Evolutionary conservation across 2,797 vertebrate species (phyloP), one percentile per base, ranked within the genome.

Genomic region (Microctenopoma steveboyesi): DNA sequence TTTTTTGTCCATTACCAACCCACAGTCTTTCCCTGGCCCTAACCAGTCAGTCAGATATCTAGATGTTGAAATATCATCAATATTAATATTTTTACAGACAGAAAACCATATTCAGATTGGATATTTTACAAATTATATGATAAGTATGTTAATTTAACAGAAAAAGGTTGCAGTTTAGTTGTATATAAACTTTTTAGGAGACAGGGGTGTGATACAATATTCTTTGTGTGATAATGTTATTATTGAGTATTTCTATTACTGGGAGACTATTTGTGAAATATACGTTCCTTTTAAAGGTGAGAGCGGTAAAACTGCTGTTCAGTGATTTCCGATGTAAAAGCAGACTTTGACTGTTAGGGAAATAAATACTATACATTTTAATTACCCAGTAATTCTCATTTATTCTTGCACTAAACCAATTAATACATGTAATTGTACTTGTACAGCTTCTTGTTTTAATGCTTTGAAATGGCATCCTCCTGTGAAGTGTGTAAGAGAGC

Each of bases 401-500:
- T 76, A 86, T 86, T 84, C 78, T 56, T 70, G 68, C 68, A 78
- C 76, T 57, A 72, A 91, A 77, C 51, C 83, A 88, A 88, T 92
- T 91, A 91, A 90, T 88, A 87, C 68, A 84, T 86, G 83, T 90
- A 89, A 91, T 89, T 85, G 84, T 80, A 72, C 83, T 86, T 86
- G 73, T 87, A 87, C 90, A 87, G 75, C 59, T 66, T 82, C 79
- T 81, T 75, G 87, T 91, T 86, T 84, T 88, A 79, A 56, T 27
- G 63, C 64, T 60, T 80, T 79, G 56, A 72, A 80, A 74, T 30
- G 10, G 16, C 42, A 60, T 85, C 66, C 78, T 75, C 84, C 66
- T 69, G 57, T 52, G 62, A 64, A 80, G 76, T 71, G 80, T 81
- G 71, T 59, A 2, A 56, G 73, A 83, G 67, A 81, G 69, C 56